Base-by-base conservation (phyloP, 1,140 invertebrate genomes). In the Orius laevigatus region DNA sequence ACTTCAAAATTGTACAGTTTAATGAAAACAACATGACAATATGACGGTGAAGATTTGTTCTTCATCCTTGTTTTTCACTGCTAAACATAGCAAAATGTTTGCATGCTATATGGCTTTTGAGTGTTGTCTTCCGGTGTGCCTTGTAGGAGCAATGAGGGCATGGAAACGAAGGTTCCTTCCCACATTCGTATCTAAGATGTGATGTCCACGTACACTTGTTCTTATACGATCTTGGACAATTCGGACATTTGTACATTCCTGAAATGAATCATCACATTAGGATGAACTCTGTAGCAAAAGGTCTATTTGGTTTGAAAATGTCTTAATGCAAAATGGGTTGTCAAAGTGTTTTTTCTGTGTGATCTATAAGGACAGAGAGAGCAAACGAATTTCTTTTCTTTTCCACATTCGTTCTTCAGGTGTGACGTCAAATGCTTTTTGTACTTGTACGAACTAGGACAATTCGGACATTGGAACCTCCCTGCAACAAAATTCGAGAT, bases 101-200 rank as follows among this genome's bases (percentile, higher is more conserved):
- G 43, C 16, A 45, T 10, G 32, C 43, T 3, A 45, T 45, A 16
- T 45, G 43, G 25, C 43, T 45, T 19, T 45, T 45, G 16, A 45
- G 43, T 18, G 25, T 45, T 5, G 43, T 31, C 12, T 45, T 45
- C 43, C 43, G 32, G 20, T 45, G 32, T 2, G 43, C 32, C 5
- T 31, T 31, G n/a, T 45, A 45, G 16, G 19, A 33, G 9, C 71
- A 74, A 42, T 65, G 63, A 31, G 71, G 67, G 55, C 77, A 76
- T 56, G 72, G 66, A 64, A 78, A 81, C 51, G 72, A 70, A 1
- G 76, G 76, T 46, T 70, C 67, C 55, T 76, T 73, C n/a, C 75
- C 73, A 61, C 79, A 82, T 59, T 81, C 77, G 58, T 74, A 78
- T 54, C 73, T 76, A 51, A 71, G 71, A 53, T 81, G 77, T 11